phyloP scores from a whole-genome alignment of 37 sponge, comb jelly and placozoan species.

The Aplysina aerophoba region DNA sequence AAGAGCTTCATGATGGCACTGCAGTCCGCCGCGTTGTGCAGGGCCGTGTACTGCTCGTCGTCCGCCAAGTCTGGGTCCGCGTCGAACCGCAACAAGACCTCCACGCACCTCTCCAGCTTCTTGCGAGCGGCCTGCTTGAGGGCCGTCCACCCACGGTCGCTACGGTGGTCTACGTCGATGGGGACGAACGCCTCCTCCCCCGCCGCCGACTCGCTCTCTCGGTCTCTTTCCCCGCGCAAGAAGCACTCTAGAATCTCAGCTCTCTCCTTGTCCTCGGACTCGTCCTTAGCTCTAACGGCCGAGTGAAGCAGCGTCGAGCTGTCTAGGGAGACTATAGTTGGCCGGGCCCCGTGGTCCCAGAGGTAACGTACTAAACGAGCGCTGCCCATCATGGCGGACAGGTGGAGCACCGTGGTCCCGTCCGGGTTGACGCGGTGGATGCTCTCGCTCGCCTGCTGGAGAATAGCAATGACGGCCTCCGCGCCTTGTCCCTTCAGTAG shows the following conservation, averaged over 20 bases:
- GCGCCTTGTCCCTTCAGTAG: not conserved
- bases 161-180: constrained; percentile 51
- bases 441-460: not conserved
- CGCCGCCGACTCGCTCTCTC: constrained; percentile 5
- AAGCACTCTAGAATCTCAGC: constrained; percentile 53
- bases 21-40: constrained; percentile 66
- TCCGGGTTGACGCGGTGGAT: not conserved
- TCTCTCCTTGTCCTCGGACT: constrained; percentile 38
- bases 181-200: not conserved
- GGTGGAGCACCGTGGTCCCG: constrained; percentile 56
- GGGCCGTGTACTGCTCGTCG: constrained; percentile 57
- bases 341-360: constrained; percentile 63
- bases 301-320: constrained; percentile 68
- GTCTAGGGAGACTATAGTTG: constrained; percentile 39
- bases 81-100: constrained; percentile 56
- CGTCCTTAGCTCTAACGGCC: constrained; percentile 47
- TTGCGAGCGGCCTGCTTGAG: constrained; percentile 72
- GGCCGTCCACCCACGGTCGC: constrained; percentile 75
- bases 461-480: not conserved
- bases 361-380: constrained; percentile 50
- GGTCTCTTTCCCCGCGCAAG: constrained; percentile 27
- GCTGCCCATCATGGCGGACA: constrained; percentile 55
- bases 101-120: constrained; percentile 71
- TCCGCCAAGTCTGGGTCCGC: constrained; percentile 73
- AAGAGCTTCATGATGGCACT: constrained; percentile 67